Evolutionary conservation across 1,140 invertebrate genomes (phyloP), one percentile per base, ranked within the genome.

Genomic region (Zaprionus gabonicus): DNA sequence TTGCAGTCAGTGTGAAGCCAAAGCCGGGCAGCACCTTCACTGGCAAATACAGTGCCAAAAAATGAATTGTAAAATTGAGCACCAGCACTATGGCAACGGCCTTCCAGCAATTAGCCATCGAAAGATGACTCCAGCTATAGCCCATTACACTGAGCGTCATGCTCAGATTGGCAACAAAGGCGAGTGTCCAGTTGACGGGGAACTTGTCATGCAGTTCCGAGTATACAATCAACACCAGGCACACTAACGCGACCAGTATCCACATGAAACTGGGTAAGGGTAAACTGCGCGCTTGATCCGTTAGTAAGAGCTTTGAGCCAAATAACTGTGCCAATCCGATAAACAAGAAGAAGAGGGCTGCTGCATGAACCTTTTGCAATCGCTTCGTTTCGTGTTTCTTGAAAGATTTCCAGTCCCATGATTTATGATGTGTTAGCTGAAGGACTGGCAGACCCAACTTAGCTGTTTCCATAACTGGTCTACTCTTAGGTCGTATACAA

Each of bases 111-210:
- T 64, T 15, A 0, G 1, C 0, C 0, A 5, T 0, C 1, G 41
- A 2, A 2, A 79, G 0, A 0, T 9, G 6, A 4, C 31, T 28
- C 71, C 78, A 85, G 12, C 20, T 28, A 3, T 36, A n/a, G 12
- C 53, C 27, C 2, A 71, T 23, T 0, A 65, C 51, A n/a, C 62
- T 65, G 1, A 76, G 3, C 1, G 68, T 64, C 0, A 55, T 13
- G 7, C 46, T 5, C 23, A 84, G 71, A 10, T 73, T 44, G 3
- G 53, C 23, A 1, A 81, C 17, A 6, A 69, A 4, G 10, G 59
- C 66, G 9, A 85, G 51, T 1, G 63, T 31, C 66, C 71, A 79
- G 27, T 79, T 85, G 51, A 84, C 15, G 12, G 82, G 82, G 31
- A 49, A 69, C 3, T 49, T 31, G 12, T 46, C n/a, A 6, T 53